phyloP scores from a whole-genome alignment of 2,797 vertebrate genomes.

The Percopsis omiscomaycus region DNA sequence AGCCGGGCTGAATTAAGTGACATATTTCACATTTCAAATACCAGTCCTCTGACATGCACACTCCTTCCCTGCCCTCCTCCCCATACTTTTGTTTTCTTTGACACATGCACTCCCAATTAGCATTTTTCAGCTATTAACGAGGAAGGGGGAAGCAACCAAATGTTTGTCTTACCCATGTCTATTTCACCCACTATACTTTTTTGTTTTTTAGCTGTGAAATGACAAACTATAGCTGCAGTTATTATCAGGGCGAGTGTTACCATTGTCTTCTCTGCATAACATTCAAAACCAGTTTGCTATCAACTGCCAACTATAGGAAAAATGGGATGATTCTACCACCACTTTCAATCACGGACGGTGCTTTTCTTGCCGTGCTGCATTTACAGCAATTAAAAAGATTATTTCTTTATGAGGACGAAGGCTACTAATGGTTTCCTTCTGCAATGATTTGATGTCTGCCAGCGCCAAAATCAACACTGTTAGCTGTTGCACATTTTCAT shows the following conservation, averaged over 20 bases:
- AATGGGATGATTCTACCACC: conserved; percentile 39
- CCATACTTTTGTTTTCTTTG: conserved; percentile 76
- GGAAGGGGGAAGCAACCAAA: conserved; percentile 66
- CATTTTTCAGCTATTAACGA: conserved; percentile 78
- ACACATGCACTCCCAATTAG: conserved; percentile 78
- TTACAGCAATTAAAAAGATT: conserved; percentile 56
- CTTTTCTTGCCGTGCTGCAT: conserved; percentile 39
- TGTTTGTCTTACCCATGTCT: conserved; percentile 68
- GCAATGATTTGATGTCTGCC: conserved; percentile 26
- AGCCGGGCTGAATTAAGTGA: conserved; percentile 63
- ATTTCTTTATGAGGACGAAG: conserved; percentile 31
- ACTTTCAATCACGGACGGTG: conserved; percentile 31
- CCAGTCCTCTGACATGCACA: conserved; percentile 62
- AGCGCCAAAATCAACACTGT: conserved; percentile 7
- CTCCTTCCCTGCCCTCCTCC: conserved; percentile 62
- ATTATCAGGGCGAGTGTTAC: conserved; percentile 58
- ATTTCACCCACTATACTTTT: conserved; percentile 50
- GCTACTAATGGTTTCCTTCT: conserved; percentile 33
- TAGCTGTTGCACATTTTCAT: conserved; percentile 40
- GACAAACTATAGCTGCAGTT: conserved; percentile 32
- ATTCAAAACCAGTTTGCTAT: conserved; percentile 34
- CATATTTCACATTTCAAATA: conserved; percentile 72
- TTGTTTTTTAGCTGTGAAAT: conserved; percentile 19
- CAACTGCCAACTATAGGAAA: conserved; percentile 35
- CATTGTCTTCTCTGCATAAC: conserved; percentile 51